A percentile compares a stretch with the other conserved stretches of the same genome.
These are phyloP conservation scores for Mionectes olivaceus DNA, from an alignment of 2,797 vertebrate species.

Conservation along the genomic window DNA sequence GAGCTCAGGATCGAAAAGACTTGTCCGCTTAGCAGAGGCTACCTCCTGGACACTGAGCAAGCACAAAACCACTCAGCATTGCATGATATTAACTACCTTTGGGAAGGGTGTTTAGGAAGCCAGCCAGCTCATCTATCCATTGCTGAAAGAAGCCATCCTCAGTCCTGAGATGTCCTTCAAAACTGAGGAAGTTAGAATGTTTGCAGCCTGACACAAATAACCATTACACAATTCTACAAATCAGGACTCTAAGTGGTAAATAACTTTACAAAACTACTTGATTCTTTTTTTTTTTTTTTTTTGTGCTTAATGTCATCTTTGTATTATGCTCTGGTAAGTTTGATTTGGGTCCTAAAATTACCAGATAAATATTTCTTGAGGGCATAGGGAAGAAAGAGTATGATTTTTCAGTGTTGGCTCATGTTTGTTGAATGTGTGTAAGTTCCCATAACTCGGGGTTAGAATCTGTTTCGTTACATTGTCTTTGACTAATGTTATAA, in stretches of 20 bases:
- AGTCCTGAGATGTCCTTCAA: not conserved
- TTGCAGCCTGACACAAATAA: not conserved
- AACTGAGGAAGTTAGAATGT: not conserved
- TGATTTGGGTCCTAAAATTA: not conserved
- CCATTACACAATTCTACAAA: not conserved
- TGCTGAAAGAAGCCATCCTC: not conserved
- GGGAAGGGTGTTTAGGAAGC: not conserved
- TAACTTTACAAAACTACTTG: not conserved
- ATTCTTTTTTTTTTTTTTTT: no score
- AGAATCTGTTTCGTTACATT: not conserved
- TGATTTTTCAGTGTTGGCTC: not conserved
- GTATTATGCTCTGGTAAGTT: not conserved
- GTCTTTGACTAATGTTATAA: not conserved
- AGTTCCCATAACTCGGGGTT: not conserved
- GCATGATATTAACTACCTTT: not conserved
- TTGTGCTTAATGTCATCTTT: not conserved
- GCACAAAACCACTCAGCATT: not conserved
- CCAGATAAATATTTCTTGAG: not conserved
- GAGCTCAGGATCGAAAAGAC: not conserved
- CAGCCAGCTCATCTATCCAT: not conserved
- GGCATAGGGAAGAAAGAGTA: not conserved
- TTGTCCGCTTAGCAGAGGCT: not conserved
- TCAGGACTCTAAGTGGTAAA: not conserved
- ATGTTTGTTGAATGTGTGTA: not conserved
- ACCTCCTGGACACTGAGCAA: not conserved